Percentiles rank a stretch among this genome's conserved stretches.
These are phyloP conservation scores for Amniataba percoides DNA, from an alignment of 2,797 vertebrate genomes.

Conservation along the genomic window DNA sequence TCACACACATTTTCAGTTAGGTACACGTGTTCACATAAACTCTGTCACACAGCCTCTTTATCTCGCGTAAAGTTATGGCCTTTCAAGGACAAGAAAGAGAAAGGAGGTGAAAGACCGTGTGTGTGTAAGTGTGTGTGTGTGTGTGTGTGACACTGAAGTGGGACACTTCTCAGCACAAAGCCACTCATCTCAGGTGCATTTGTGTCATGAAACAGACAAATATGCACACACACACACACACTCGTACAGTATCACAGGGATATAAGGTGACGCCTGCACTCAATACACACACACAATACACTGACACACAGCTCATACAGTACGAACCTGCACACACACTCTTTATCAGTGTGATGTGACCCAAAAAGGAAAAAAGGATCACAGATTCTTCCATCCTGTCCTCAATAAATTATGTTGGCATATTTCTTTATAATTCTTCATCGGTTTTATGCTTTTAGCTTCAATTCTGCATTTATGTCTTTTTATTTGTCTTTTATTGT, in stretches of 20 bases:
- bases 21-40: not conserved
- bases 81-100: constrained; percentile 37
- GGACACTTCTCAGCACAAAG: constrained; percentile 51
- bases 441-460: too few relatives aligned
- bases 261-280: constrained; percentile 39
- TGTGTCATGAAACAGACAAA: not conserved
- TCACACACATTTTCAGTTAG: constrained; percentile 3
- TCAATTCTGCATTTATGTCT: too few relatives aligned
- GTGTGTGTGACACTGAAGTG: constrained; percentile 30
- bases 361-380: not conserved
- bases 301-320: not conserved
- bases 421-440: too few relatives aligned
- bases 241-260: constrained; percentile 32
- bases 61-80: constrained; percentile 19
- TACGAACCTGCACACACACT: not conserved
- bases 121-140: constrained; percentile 16
- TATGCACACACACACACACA: constrained; percentile 1
- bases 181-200: constrained; percentile 9
- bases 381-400: not conserved
- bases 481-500: too few relatives aligned
- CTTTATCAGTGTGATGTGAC: not conserved
- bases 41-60: constrained; percentile 18
- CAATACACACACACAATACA: constrained; percentile 6
- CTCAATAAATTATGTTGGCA: rapidly evolving
- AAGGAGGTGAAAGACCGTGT: constrained; percentile 39